Evolutionary conservation across 2,113 vertebrate genomes (phyloP), one percentile per base, ranked within the genome.

Genomic region (Tursiops truncatus): DNA sequence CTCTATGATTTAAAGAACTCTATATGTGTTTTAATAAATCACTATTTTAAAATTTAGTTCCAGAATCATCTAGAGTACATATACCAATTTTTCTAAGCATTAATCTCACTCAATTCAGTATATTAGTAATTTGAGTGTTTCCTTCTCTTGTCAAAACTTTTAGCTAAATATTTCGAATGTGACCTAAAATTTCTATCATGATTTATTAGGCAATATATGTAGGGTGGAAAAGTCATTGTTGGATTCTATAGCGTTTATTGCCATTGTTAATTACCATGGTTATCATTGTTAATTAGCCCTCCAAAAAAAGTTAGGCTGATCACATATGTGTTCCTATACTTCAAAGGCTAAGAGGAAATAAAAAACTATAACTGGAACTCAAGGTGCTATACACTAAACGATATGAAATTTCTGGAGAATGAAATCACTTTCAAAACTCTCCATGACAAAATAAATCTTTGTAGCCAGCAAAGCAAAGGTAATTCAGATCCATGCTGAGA

Each of bases 101-200:
- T 73, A 60, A 80, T 33, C 5, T 91, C 31, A 92, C 89, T 77
- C 95, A 80, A 91, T 86, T 41, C 31, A 73, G 41, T 20, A 70
- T 50, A 84, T 63, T 91, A 74, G 36, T 81, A 50, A 62, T 81
- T 89, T 94, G 31, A 79, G 20, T 53, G 17, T 92, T 85, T 68
- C 28, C 90, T 81, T 96, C 50, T 86, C 41, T 63, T 70, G 18
- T 47, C 60, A 86, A 92, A 94, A 58, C 1, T 84, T 93, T 84
- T 53, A 94, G 68, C 26, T 96, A 87, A 79, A 53, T 96, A 82
- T 95, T 77, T 53, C 41, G 95, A 87, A 94, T 82, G 23, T 87
- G 68, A 90, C 20, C 12, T 70, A 76, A 71, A 91, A 77, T 68
- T 73, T 79, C 68, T 18, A 41, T 77, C 74, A 44, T 60, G 85